These are phyloP conservation scores for Dunckerocampus dactyliophorus DNA, from an alignment of 2,113 vertebrate genomes.

Conservation along the genomic window DNA sequence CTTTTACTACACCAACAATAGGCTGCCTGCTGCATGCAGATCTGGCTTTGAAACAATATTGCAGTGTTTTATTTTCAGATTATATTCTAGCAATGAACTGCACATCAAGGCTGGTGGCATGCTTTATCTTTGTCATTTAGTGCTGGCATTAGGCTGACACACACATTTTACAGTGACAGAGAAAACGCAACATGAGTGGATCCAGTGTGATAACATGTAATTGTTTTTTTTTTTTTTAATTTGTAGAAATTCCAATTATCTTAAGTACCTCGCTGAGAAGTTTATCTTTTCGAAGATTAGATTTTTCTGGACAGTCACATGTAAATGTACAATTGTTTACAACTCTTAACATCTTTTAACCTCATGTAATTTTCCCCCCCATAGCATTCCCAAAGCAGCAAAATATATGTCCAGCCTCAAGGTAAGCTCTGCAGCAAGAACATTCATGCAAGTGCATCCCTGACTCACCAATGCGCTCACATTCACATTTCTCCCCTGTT, in stretches of 20 bases:
- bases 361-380: slow-evolving; percentile 27
- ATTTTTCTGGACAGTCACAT: neutral
- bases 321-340: neutral
- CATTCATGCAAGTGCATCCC: slow-evolving; percentile 23
- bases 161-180: slow-evolving; percentile 56
- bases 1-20: slow-evolving; percentile 54
- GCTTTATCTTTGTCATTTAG: slow-evolving; percentile 63
- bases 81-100: slow-evolving; percentile 42
- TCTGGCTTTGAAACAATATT: slow-evolving; percentile 61
- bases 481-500: slow-evolving; percentile 43
- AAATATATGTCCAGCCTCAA: slow-evolving; percentile 88
- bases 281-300: slow-evolving; percentile 39
- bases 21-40: slow-evolving; percentile 45
- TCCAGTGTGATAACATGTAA: slow-evolving; percentile 65
- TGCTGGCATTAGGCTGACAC: slow-evolving; percentile 55
- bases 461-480: slow-evolving; percentile 32
- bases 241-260: slow-evolving; percentile 41
- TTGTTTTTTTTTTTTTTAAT: no score
- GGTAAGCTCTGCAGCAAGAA: slow-evolving; percentile 72
- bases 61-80: slow-evolving; percentile 61
- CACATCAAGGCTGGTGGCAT: slow-evolving; percentile 42
- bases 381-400: slow-evolving; percentile 78
- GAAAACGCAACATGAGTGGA: slow-evolving; percentile 53
- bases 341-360: slow-evolving; percentile 17
- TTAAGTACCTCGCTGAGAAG: slow-evolving; percentile 18